A percentile compares a stretch with the other conserved stretches of the same genome.
Evolutionary conservation across 2,797 vertebrate species (phyloP).

Genomic region (Atherinosoma microstoma): DNA sequence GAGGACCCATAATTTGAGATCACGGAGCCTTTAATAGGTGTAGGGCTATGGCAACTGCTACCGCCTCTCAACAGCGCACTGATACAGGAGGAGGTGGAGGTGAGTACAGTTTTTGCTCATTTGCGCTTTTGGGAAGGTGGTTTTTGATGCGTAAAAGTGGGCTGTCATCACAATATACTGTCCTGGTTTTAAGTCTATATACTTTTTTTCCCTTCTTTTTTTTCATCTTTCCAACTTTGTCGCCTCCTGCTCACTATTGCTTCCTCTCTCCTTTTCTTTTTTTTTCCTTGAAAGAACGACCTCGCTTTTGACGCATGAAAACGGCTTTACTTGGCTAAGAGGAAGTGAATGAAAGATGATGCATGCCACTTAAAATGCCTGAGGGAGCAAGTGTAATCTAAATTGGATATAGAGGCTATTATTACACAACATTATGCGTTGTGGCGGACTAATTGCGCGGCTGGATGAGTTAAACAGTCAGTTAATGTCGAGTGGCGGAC

Average conservation of each 20-base stretch:
- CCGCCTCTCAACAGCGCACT: slow-evolving; percentile 58
- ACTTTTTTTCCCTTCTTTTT: not conserved
- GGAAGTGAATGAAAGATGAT: slow-evolving; percentile 73
- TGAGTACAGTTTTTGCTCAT: slow-evolving; percentile 61
- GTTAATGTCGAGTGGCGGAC: slow-evolving; percentile 76
- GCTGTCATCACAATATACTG: slow-evolving; percentile 3
- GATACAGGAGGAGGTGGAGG: slow-evolving; percentile 64
- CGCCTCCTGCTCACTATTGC: slow-evolving; percentile 21
- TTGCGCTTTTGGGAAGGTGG: slow-evolving; percentile 26
- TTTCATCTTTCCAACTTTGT: slow-evolving; percentile 23
- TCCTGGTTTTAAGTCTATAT: not conserved
- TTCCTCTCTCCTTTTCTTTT: not conserved
- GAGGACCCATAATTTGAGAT: slow-evolving; percentile 75
- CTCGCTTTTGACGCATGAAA: slow-evolving; percentile 56
- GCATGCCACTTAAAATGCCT: slow-evolving; percentile 75
- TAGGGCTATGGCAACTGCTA: slow-evolving; percentile 58
- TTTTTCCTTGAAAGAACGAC: slow-evolving; percentile 17
- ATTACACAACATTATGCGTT: slow-evolving; percentile 82
- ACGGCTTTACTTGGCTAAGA: slow-evolving; percentile 58
- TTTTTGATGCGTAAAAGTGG: slow-evolving; percentile 30
- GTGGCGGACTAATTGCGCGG: slow-evolving; percentile 81
- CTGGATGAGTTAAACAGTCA: slow-evolving; percentile 77
- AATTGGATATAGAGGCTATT: slow-evolving; percentile 83
- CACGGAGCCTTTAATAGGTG: slow-evolving; percentile 69
- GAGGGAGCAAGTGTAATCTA: slow-evolving; percentile 79